Evolutionary conservation across 2,888 invertebrate genomes (phyloP), one percentile per base, ranked within the genome.

Genomic region (Sericinus montela): DNA sequence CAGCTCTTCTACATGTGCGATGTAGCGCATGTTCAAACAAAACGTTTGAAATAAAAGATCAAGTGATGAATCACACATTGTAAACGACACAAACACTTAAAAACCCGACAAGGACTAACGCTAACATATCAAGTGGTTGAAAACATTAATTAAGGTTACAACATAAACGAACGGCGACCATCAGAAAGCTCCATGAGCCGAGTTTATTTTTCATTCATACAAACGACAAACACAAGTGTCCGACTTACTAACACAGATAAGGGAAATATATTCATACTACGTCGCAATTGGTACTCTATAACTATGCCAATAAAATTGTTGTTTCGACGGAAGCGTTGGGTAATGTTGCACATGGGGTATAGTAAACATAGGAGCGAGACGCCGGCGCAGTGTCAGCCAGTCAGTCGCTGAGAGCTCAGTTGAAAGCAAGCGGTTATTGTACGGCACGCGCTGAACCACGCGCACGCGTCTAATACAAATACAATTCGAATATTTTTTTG

Each of bases 151-250:
- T 87, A 86, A 84, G 81, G 82, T 75, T 86, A 84, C 78, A 72
- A 72, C 75, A 74, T 72, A 76, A 81, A 78, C 69, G 70, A 72
- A 75, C 63, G 65, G 76, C 75, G 71, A 67, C 68, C 73, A 71
- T 73, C 84, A 78, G 73, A 87, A 87, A 85, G 84, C 81, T 84
- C 78, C 76, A 77, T 72, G 72, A 69, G 70, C 15, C 65, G 63
- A 80, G 73, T 82, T 82, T 81, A 82, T 82, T 81, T 79, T 85
- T 81, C 86, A 87, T 87, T 87, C 87, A 86, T 83, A 74, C 71
- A 72, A 76, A 81, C 78, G 81, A 86, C 83, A 79, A 80, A 86
- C 83, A 82, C 85, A 81, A 77, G 73, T 76, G 76, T 75, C 71
- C 72, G 77, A 73, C 72, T 83, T 76, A 84, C 85, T 74, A 83